Evolutionary conservation across 2,888 invertebrate genomes (phyloP), one percentile per base, ranked within the genome.

Genomic region (Polydrusus pterygomalis): DNA sequence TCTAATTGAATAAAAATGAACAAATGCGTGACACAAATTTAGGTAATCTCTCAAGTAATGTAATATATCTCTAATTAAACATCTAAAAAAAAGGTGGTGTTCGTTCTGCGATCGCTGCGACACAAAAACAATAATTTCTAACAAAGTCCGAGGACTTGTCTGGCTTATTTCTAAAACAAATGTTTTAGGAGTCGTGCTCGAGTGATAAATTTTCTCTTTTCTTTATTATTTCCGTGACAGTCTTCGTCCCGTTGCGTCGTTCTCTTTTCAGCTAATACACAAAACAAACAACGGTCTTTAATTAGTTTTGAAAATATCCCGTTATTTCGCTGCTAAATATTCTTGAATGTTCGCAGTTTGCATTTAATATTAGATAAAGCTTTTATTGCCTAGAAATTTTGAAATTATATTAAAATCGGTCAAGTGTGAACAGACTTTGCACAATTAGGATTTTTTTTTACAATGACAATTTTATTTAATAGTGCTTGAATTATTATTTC

Each of bases 111-210:
- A 62, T 69, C 54, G 15, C 51, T 49, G 70, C 18, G 47, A 65
- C 43, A 70, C 68, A 77, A 77, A 77, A 77, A 77, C 77, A 71
- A 77, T 77, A 77, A 77, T 77, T 77, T 68, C 70, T 56, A 62
- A 70, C 73, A 77, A 62, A 60, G 69, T 70, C 77, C 72, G 65
- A 71, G 69, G 72, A 71, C 74, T 77, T 67, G 77, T 77, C 77
- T 77, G 77, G 77, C 77, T 75, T 77, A 77, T 77, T 77, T 77
- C 77, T 77, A 77, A 77, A 70, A 75, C 77, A 73, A 77, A 75
- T 77, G 77, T 77, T 77, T 77, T 77, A 77, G 75, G 75, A 58
- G 75, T 49, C 69, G 65, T 65, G 69, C 70, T 63, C 60, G 68
- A 64, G 77, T 75, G 77, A 77, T 77, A 77, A 75, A 77, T 77